phyloP scores from a whole-genome alignment of 2,797 vertebrate genomes.

The Brachyalestes nurse region DNA sequence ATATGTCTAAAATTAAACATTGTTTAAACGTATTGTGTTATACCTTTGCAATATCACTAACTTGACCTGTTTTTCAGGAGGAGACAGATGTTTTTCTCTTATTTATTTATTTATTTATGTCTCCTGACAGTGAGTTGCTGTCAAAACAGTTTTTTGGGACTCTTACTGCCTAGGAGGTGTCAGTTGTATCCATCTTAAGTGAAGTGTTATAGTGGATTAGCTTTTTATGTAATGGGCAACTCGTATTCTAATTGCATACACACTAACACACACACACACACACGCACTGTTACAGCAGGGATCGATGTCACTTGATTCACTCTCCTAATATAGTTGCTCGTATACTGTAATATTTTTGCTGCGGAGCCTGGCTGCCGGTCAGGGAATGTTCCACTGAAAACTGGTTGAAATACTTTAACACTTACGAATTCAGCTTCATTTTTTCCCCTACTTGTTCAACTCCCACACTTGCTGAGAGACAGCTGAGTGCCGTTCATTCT shows the following conservation, averaged over 20 bases:
- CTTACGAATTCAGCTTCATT: conserved; percentile 49
- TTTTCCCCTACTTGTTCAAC: conserved; percentile 34
- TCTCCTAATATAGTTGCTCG: conserved; percentile 69
- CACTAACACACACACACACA: conserved; percentile 25
- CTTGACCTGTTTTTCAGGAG: no score
- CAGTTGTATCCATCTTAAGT: neutral
- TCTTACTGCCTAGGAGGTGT: neutral
- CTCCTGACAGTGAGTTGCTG: neutral
- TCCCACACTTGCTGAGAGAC: conserved; percentile 48
- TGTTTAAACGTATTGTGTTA: no score
- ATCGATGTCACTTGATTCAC: conserved; percentile 49
- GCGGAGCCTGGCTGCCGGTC: conserved; percentile 45
- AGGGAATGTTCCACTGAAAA: conserved; percentile 58
- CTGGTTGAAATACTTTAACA: conserved; percentile 61
- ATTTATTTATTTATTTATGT: neutral
- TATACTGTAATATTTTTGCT: conserved; percentile 47
- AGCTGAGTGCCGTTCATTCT: conserved; percentile 51
- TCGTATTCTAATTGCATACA: neutral
- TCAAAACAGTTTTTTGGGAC: neutral
- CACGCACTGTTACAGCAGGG: conserved; percentile 42
- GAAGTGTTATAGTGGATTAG: neutral
- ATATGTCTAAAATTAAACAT: no score
- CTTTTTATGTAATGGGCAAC: neutral
- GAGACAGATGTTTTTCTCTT: neutral
- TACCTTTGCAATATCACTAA: no score